These are phyloP conservation scores for Takifugu rubripes DNA, from an alignment of 2,797 vertebrate genomes.

Conservation along the genomic window DNA sequence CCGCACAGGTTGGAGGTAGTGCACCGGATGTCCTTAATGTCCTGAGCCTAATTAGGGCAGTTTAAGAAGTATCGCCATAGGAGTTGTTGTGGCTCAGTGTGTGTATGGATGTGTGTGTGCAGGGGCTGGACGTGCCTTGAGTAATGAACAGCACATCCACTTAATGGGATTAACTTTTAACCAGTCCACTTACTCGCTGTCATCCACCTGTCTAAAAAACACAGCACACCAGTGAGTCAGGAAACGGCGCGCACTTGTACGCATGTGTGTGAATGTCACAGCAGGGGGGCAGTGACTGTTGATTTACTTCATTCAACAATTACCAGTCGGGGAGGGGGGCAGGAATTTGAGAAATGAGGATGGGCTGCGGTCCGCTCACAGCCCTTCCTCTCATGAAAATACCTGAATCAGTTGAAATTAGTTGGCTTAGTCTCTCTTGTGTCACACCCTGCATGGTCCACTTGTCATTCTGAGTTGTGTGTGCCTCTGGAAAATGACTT, in stretches of 20 bases:
- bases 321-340: slow-evolving; percentile 53
- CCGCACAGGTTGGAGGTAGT: slow-evolving; percentile 52
- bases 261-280: slow-evolving; percentile 10
- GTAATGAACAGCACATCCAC: slow-evolving; percentile 56
- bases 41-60: slow-evolving; percentile 63
- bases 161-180: slow-evolving; percentile 74
- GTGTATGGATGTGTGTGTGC: slow-evolving; percentile 9
- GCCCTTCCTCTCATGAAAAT: slow-evolving; percentile 63
- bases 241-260: slow-evolving; percentile 22
- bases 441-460: slow-evolving; percentile 42
- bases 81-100: slow-evolving; percentile 18
- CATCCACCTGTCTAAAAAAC: slow-evolving; percentile 56
- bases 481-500: slow-evolving; percentile 14
- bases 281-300: slow-evolving; percentile 52
- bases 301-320: slow-evolving; percentile 67
- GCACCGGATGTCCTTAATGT: slow-evolving; percentile 52
- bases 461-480: slow-evolving; percentile 40
- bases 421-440: slow-evolving; percentile 42
- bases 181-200: slow-evolving; percentile 50
- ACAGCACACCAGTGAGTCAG: slow-evolving; percentile 41
- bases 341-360: slow-evolving; percentile 72
- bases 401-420: slow-evolving; percentile 59
- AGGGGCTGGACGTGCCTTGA: slow-evolving; percentile 42
- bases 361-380: slow-evolving; percentile 40
- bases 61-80: slow-evolving; percentile 45